Evolutionary conservation across 1,140 invertebrate genomes (phyloP), one percentile per base, ranked within the genome.

Genomic region (Papilio helenus): DNA sequence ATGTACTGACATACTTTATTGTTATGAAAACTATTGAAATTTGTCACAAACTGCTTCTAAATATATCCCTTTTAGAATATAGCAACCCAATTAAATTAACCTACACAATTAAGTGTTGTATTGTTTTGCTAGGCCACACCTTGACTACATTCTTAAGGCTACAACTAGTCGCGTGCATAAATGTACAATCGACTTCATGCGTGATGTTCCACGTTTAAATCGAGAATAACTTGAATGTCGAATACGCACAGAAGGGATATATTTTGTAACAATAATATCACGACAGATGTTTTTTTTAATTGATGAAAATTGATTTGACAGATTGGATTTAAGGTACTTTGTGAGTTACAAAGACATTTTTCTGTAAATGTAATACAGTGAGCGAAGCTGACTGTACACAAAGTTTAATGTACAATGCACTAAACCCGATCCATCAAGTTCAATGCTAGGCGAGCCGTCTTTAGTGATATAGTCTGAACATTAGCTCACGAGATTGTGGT

Each of bases 401-500:
- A 55, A 55, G 51, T 7, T 20, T 51, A 44, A 73, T 74, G n/a
- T 44, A 20, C 34, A 18, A n/a, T 55, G 51, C 20, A 74, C 44
- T 12, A 74, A 49, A 74, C 42, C 44, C 42, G 72, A 74, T 74
- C 23, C 44, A 49, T 74, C 72, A 74, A 49, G 72, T 74, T 74
- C 72, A 74, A 74, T 74, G 72, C 44, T 74, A 49, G 23, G 72
- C 72, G 72, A 49, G n/a, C 5, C 39, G 72, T 49, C 44, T 74
- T 73, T 74, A 74, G 72, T 51, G 51, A 74, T 51, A 14, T 51
- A 23, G 18, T 42, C 3, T 20, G n/a, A 44, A 49, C 72, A 42
- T 23, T 68, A 68, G 61, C 23, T 68, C 61, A 34, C 23, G 26
- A 29, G 61, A 68, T 68, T 68, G 61, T 68, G 26, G 61, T 68